These are phyloP conservation scores for Nestor notabilis DNA, from an alignment of 2,113 vertebrate species.

Conservation along the genomic window DNA sequence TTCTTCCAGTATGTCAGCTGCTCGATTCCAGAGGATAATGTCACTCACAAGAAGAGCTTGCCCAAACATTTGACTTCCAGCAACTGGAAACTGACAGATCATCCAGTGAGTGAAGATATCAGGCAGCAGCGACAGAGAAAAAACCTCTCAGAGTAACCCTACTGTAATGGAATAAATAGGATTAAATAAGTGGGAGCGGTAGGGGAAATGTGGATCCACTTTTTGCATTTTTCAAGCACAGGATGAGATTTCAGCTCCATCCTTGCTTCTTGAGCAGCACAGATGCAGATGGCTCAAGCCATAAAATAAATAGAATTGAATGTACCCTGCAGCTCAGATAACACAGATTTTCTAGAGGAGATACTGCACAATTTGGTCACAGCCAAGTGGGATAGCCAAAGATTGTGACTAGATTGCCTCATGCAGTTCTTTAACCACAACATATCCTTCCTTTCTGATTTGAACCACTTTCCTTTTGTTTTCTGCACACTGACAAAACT, in stretches of 20 bases:
- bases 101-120: not conserved
- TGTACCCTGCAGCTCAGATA: not conserved
- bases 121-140: not conserved
- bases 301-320: not conserved
- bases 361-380: not conserved
- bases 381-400: not conserved
- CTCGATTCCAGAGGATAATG: not conserved
- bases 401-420: not conserved
- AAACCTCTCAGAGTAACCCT: not conserved
- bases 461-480: not conserved
- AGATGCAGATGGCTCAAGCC: not conserved
- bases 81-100: not conserved
- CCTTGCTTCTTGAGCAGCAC: not conserved
- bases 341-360: not conserved
- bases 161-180: not conserved
- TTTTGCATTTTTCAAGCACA: not conserved
- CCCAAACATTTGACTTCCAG: not conserved
- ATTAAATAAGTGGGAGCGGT: not conserved
- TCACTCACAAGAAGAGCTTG: not conserved
- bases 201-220: not conserved
- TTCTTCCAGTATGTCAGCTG: not conserved
- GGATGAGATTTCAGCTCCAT: not conserved
- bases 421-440: not conserved
- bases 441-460: not conserved
- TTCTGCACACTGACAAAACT: not conserved